phyloP scores from a whole-genome alignment of 2,888 invertebrate genomes.

The Drosophila algonquin region DNA sequence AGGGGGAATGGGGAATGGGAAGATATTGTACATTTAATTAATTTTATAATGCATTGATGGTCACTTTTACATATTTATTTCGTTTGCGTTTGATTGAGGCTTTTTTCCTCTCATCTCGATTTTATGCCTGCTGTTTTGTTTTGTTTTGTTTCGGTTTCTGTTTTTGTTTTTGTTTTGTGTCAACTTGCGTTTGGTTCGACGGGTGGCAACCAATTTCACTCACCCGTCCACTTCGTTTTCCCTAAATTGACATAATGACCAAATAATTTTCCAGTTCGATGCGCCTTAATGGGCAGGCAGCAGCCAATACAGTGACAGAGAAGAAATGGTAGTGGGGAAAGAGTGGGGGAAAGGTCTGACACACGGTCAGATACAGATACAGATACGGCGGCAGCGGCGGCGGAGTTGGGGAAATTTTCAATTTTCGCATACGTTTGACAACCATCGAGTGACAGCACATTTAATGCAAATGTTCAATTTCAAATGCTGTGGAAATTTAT shows the following conservation, averaged over 20 bases:
- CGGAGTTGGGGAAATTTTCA: constrained; percentile 47
- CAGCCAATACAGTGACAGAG: constrained; percentile 16
- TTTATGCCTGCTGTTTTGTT: constrained; percentile 35
- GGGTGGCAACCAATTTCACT: constrained; percentile 6
- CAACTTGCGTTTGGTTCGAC: background rate
- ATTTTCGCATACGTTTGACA: constrained; percentile 65
- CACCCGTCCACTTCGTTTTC: constrained; percentile 41
- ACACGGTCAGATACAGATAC: background rate
- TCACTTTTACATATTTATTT: constrained; percentile 17
- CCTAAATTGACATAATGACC: constrained; percentile 76
- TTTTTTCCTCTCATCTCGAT: background rate
- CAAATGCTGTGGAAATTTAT: constrained; percentile 73
- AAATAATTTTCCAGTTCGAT: constrained; percentile 76
- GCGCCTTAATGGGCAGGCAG: constrained; percentile 46
- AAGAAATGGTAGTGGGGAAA: background rate
- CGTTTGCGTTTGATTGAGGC: background rate
- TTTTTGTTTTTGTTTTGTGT: constrained; percentile 32
- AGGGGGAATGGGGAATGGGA: no score
- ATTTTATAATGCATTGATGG: constrained; percentile 55
- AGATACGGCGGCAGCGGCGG: background rate
- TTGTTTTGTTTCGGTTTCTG: constrained; percentile 24
- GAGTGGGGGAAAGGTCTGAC: background rate
- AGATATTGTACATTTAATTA: constrained; percentile 64
- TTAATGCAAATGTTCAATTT: constrained; percentile 70
- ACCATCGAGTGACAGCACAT: constrained; percentile 59